Percentiles rank a stretch among this genome's conserved stretches.
Evolutionary conservation across 2,797 vertebrate species (phyloP).

Genomic region (Brachymystax lenok): DNA sequence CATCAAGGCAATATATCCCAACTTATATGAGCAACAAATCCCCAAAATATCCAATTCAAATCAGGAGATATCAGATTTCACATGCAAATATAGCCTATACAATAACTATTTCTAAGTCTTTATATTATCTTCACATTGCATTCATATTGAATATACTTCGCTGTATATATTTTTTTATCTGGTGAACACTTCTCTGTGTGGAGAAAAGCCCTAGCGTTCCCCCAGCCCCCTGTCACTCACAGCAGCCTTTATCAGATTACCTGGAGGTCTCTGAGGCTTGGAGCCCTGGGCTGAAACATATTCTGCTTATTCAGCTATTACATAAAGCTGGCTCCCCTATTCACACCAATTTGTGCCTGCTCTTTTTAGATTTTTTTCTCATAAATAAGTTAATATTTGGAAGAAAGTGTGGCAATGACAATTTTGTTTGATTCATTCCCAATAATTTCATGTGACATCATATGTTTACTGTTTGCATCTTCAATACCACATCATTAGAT

Average conservation of each 20-base stretch:
- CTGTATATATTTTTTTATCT: neutral
- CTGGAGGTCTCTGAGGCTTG: neutral
- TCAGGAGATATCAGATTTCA: neutral
- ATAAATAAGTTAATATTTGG: neutral
- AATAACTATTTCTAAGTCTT: neutral
- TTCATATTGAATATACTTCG: neutral
- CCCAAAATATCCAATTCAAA: neutral
- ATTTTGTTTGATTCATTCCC: neutral
- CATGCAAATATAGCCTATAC: neutral
- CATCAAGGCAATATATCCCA: too few species aligned
- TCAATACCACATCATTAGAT: neutral
- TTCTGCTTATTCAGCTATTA: neutral
- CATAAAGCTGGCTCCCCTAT: neutral
- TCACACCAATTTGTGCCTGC: neutral
- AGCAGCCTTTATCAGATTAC: neutral
- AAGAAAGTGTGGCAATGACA: neutral
- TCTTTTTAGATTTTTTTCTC: neutral
- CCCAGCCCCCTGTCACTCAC: neutral
- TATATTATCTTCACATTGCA: neutral
- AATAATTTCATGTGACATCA: too few species aligned
- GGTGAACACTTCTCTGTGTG: neutral
- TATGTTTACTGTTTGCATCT: neutral
- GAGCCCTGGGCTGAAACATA: neutral
- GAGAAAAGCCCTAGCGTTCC: neutral
- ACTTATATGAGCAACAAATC: slow-evolving; percentile 15